Base-by-base conservation (phyloP, 1,140 invertebrate species). In the Scaptodrosophila lebanonensis region DNA sequence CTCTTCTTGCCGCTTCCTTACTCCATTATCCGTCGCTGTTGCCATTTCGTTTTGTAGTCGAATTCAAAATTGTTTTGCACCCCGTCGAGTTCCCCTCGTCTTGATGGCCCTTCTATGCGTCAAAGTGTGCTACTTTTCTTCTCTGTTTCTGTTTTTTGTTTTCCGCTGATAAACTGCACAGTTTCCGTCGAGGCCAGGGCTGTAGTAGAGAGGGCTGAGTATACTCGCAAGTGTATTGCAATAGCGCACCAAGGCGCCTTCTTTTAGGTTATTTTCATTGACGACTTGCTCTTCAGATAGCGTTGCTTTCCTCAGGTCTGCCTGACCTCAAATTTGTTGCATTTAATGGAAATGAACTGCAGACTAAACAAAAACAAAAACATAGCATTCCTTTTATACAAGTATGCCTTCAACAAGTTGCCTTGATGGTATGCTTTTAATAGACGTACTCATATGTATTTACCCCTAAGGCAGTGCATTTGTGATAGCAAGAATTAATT, bases 1-100 rank as follows among this genome's bases (percentile, higher is more conserved):
- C n/a, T 38, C 13, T 54, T 53, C 44, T 32, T 68, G 18, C 35
- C 13, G 5, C 29, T 18, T 5, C 9, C 25, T 27, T 12, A 9
- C 27, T 49, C 93, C 93, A 35, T 88, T 89, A 45, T 90, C 90
- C 66, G 90, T 89, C 3, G 93, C 93, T 44, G 90, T 89, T 58
- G 90, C 84, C 87, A 95, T 90, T 88, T 94, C 91, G 89, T 93
- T 91, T 84, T 92, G 90, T 68, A 77, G 71, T 77, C 47, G 60
- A 66, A 67, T 61, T 44, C 50, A 25, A 60, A 79, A 79, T 79
- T 73, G 56, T 20, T 58, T 61, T 56, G 65, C 61, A 54, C 52
- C 75, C 73, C 65, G 51, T 43, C 36, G 73, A 29, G 60, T 43
- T 43, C 30, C n/a, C 25, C n/a, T n/a, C n/a, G n/a, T n/a, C n/a